phyloP scores from a whole-genome alignment of 2,113 vertebrate species.

The Mastomys natalensis region DNA sequence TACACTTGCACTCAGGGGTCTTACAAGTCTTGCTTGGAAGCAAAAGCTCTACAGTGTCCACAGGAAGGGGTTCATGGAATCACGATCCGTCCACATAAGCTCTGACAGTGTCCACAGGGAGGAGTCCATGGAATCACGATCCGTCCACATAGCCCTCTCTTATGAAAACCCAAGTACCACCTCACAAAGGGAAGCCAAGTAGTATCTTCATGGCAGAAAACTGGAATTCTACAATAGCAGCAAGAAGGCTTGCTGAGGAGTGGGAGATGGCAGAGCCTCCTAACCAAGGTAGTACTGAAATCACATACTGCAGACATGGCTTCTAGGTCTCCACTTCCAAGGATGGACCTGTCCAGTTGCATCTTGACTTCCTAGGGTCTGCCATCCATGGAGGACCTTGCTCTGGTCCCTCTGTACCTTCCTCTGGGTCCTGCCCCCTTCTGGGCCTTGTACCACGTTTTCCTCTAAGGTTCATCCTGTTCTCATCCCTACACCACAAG shows the following conservation, averaged over 20 bases:
- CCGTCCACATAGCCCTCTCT: neutral
- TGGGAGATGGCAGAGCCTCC: too few species aligned
- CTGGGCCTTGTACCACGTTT: neutral
- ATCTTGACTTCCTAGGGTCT: neutral
- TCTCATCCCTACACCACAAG: neutral
- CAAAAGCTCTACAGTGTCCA: neutral
- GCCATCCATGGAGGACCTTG: neutral
- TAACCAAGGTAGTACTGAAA: neutral
- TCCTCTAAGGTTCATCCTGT: too few species aligned
- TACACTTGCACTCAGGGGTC: neutral
- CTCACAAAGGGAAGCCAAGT: neutral
- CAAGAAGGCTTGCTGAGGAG: neutral
- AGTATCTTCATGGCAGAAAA: neutral
- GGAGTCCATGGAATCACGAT: too few species aligned
- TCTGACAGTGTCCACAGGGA: too few species aligned
- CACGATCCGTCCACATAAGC: too few species aligned
- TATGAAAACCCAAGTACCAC: neutral
- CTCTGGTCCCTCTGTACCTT: neutral
- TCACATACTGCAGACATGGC: neutral
- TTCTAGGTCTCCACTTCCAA: neutral
- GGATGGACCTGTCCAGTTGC: neutral
- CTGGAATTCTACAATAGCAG: neutral
- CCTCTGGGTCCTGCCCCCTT: neutral
- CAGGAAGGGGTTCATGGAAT: neutral
- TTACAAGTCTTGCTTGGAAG: neutral